Base-by-base conservation (phyloP, 2,888 invertebrate species). In the Nomada flava region DNA sequence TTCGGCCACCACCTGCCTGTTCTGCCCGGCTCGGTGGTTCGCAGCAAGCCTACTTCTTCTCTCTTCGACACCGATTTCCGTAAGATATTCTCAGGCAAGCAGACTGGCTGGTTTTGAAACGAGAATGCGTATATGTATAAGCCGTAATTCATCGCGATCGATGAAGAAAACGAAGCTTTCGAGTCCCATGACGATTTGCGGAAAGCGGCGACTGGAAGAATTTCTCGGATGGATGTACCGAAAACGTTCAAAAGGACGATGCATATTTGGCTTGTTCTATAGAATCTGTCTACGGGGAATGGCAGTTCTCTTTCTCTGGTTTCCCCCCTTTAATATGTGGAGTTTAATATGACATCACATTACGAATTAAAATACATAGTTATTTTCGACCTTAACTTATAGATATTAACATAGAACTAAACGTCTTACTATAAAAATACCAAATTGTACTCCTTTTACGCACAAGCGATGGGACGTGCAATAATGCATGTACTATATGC, bases 1-100 rank as follows among this genome's bases (percentile, higher is more conserved):
- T 82, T 76, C 73, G 76, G 29, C 59, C 53, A 82, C 77, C 86
- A 88, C 87, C 87, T 88, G 87, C 84, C 71, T 60, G 9, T 26
- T 29, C 50, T 62, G 60, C 50, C 23, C 23, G 59, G 20, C 57
- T 64, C 52, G 10, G n/a, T 55, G 74, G 71, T 53, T 64, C 69
- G 65, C 83, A 72, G 75, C 77, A 72, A 75, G 79, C 76, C 82
- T 69, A 71, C 77, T 68, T n/a, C 57, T 18, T n/a, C 55, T 57
- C 36, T 47, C 47, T 36, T 1, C 36, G 20, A n/a, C 44, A 23
- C 29, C 63, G 63, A 53, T 79, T 71, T 68, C 68, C 65, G 36
- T 36, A 50, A 29, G 26, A 69, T 73, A 69, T 53, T 59, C 74
- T 57, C 29, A 52, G 50, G 18, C 18, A 63, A 18, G 18, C 10